Evolutionary conservation across 2,113 vertebrate species (phyloP), one percentile per base, ranked within the genome.

Genomic region (Vimba vimba): DNA sequence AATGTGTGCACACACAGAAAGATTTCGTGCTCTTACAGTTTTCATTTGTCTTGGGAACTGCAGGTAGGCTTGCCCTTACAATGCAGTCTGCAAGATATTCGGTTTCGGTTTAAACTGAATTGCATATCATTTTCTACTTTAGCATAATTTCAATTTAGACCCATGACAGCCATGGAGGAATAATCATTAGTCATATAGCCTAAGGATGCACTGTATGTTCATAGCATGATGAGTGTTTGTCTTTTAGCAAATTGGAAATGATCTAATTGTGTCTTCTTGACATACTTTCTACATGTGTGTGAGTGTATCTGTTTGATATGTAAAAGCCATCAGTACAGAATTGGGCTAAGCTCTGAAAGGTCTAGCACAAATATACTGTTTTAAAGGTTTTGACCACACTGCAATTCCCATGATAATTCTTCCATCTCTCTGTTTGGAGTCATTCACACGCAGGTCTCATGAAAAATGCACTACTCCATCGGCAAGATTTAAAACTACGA

Each of bases 1-100:
- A 80, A 36, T 57, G 47, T 33, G 21, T 11, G 19, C 25, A 73
- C 4, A 79, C 36, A 43, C 43, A 43, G 64, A 74, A 68, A 69
- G 47, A 45, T 68, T 83, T 36, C 23, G 13, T 85, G 52, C 52
- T 82, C 71, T 33, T 73, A 39, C 27, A 79, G 62, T 43, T 69
- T 82, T 68, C 25, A 50, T 59, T 57, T 73, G 64, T 57, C 27
- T 73, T 23, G 19, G 25, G 59, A 68, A 50, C 62, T 50, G 60
- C 43, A 68, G 39, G 62, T 82, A 64, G 79, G 39, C 60, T 68
- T 68, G 25, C n/a, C 43, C 43, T 68, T 21, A 68, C 79, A 68
- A 68, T 82, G 25, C 62, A 47, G 2, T 10, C 79, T 23, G 21
- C 21, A 82, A 68, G 43, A 68, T 19, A 50, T 30, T 66, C 43